These are phyloP conservation scores for Rhodophaea formosa DNA, from an alignment of 2,888 invertebrate species.

Conservation along the genomic window DNA sequence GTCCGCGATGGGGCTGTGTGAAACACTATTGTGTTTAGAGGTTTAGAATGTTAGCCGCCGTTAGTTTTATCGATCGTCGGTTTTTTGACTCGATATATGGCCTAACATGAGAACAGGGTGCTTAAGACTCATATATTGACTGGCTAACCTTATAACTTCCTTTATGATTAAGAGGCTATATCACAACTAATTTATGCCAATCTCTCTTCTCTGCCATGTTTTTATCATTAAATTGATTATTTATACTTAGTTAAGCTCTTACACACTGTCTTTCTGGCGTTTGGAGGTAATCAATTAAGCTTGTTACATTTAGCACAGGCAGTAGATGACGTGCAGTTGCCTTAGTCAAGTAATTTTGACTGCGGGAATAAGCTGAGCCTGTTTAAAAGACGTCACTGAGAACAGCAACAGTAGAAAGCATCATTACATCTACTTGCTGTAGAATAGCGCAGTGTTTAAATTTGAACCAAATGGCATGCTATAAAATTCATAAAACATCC, in stretches of 20 bases:
- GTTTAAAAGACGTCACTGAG: too few relatives aligned
- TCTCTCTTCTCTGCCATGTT: background rate
- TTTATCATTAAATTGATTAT: background rate
- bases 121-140: slow-evolving; percentile 30
- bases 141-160: slow-evolving; percentile 19
- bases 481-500: too few relatives aligned
- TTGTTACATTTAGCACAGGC: too few relatives aligned
- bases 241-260: background rate
- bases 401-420: too few relatives aligned
- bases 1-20: slow-evolving; percentile 9
- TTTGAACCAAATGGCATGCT: too few relatives aligned
- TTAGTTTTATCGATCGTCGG: slow-evolving; percentile 30
- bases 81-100: slow-evolving; percentile 30
- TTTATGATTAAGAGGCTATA: slow-evolving; percentile 15
- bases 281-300: too few relatives aligned
- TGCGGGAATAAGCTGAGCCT: too few relatives aligned
- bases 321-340: too few relatives aligned
- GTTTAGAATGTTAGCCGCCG: slow-evolving; percentile 16
- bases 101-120: slow-evolving; percentile 48
- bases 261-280: too few relatives aligned
- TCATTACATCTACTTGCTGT: too few relatives aligned
- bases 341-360: too few relatives aligned
- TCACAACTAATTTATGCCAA: background rate
- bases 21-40: slow-evolving; percentile 50
- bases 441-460: too few relatives aligned